Conservation (phyloP, 92 coral and sea anemone species). For the Parazoanthus swiftii region DNA sequence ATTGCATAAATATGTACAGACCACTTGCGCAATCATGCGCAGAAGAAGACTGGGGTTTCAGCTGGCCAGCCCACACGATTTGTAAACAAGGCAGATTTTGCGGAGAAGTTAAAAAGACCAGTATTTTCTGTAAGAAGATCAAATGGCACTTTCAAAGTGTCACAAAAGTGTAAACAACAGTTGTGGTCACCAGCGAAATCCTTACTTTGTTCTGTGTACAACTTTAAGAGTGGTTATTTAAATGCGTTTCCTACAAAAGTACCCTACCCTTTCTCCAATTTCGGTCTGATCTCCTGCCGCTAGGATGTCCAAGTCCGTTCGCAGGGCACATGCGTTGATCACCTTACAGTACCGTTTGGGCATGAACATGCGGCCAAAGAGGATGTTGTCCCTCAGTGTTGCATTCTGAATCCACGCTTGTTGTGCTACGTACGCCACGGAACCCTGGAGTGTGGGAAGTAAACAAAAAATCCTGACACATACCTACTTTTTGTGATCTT, state of each 20-base stretch:
- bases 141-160: too few relatives aligned
- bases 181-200: neutral
- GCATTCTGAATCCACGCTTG: slow-evolving; percentile 97
- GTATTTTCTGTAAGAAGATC: too few relatives aligned
- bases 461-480: neutral
- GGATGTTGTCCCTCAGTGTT: slow-evolving; percentile 80
- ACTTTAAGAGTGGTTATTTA: too few relatives aligned
- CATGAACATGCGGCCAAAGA: slow-evolving; percentile 75
- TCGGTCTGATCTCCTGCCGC: slow-evolving; percentile 95
- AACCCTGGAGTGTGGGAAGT: slow-evolving; percentile 55
- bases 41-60: too few relatives aligned
- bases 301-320: slow-evolving; percentile 86
- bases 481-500: neutral
- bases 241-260: neutral
- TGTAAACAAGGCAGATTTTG: too few relatives aligned
- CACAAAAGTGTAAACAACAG: too few relatives aligned
- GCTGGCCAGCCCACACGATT: too few relatives aligned
- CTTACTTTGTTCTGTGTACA: neutral
- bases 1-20: too few relatives aligned
- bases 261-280: slow-evolving; percentile 90
- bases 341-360: slow-evolving; percentile 66
- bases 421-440: slow-evolving; percentile 88
- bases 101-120: too few relatives aligned
- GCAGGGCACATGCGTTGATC: slow-evolving; percentile 70
- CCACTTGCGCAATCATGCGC: too few relatives aligned